Percentiles rank a stretch among this genome's conserved stretches.
Evolutionary conservation across 2,113 vertebrate species (phyloP).

Genomic region (Microcebus lehilahytsara): DNA sequence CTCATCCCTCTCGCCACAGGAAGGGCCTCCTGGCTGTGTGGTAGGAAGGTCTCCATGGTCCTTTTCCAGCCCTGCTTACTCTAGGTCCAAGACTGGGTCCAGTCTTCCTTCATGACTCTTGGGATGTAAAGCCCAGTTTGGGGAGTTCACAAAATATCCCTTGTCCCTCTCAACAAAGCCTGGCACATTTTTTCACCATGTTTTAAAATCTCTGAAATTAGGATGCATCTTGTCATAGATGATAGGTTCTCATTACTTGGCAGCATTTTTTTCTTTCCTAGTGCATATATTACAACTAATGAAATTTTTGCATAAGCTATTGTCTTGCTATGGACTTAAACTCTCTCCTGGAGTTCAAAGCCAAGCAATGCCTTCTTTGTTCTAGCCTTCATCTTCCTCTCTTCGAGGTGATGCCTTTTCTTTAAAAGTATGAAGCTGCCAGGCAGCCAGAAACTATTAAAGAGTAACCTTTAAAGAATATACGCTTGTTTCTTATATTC

Average conservation of each 20-base stretch:
- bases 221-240: background rate
- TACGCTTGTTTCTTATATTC: background rate
- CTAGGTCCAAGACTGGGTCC: background rate
- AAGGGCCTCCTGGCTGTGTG: background rate
- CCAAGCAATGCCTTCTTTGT: background rate
- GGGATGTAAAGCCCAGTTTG: background rate
- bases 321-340: background rate
- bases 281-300: background rate
- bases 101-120: background rate
- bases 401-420: background rate
- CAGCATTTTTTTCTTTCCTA: background rate
- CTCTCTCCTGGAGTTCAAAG: background rate
- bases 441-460: background rate
- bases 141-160: background rate
- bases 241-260: background rate
- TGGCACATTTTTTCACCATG: background rate
- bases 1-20: background rate
- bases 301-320: background rate
- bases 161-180: background rate
- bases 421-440: background rate
- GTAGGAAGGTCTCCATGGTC: background rate
- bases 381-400: background rate
- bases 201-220: background rate
- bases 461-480: background rate
- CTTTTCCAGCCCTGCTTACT: background rate